Conservation (phyloP, 2,797 vertebrate species). For the Sitta carolinensis region DNA sequence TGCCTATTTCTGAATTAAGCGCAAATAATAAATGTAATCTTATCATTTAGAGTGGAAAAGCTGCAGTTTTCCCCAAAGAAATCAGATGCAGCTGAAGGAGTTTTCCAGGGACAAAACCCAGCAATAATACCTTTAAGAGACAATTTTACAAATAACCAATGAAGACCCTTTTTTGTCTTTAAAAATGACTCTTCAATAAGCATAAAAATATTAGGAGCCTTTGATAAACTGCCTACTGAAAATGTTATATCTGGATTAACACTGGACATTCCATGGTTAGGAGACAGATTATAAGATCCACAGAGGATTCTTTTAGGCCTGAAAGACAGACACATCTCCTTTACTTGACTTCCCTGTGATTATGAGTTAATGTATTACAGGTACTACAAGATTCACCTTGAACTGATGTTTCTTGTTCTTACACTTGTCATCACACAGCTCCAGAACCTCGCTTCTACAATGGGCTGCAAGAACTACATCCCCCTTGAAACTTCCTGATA, state of each 20-base stretch:
- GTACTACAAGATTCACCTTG: not conserved
- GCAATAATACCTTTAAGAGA: not conserved
- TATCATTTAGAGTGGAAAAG: not conserved
- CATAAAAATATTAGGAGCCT: not conserved
- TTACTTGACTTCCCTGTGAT: not conserved
- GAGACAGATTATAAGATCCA: not conserved
- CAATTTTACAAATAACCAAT: not conserved
- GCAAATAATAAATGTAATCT: conserved; percentile 27
- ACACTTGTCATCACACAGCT: not conserved
- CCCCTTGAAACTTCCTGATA: not conserved
- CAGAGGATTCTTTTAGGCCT: not conserved
- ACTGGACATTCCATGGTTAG: not conserved
- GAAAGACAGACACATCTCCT: not conserved
- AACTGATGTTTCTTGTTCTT: not conserved
- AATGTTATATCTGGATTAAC: not conserved
- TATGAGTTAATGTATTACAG: not conserved
- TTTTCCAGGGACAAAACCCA: not conserved
- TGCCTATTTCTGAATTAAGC: conserved; percentile 17
- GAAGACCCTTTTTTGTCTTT: not conserved
- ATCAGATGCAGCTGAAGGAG: not conserved
- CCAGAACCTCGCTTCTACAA: not conserved
- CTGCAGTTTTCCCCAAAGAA: not conserved
- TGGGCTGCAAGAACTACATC: not conserved
- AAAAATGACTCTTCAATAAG: not conserved
- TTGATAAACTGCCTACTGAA: not conserved